phyloP scores from a whole-genome alignment of 2,113 vertebrate species.

The Oxyura jamaicensis region DNA sequence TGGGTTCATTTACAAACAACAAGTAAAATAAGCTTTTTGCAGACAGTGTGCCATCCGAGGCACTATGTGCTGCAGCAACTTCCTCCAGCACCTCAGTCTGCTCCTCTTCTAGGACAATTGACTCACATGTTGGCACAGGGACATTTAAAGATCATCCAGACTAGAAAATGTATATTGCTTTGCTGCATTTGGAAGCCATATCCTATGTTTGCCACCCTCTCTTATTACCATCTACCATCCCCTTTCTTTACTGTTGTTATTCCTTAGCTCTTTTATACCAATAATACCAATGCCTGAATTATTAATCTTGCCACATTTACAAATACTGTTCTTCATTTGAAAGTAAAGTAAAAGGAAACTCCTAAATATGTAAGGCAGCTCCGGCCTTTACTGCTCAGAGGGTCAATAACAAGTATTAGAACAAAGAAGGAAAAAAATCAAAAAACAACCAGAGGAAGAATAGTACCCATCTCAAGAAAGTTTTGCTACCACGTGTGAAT shows the following conservation, averaged over 20 bases:
- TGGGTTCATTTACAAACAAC: conserved; percentile 4
- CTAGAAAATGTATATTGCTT: not conserved
- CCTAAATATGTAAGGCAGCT: not conserved
- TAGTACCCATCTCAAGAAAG: not conserved
- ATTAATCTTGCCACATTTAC: not conserved
- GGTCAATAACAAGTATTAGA: not conserved
- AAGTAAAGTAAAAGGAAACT: not conserved
- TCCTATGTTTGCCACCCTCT: not conserved
- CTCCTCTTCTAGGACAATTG: not conserved
- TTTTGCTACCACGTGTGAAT: not conserved
- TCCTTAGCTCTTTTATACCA: not conserved
- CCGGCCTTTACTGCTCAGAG: not conserved
- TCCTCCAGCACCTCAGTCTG: not conserved
- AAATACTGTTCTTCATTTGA: not conserved
- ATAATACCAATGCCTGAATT: not conserved
- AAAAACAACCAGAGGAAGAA: not conserved
- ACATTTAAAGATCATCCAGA: not conserved
- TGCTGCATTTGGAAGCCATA: not conserved
- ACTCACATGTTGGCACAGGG: not conserved
- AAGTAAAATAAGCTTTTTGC: not conserved
- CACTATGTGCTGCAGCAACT: not conserved
- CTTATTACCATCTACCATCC: not conserved
- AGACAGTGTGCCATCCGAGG: not conserved
- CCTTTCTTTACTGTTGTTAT: not conserved
- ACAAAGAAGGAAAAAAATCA: not conserved